phyloP scores from a whole-genome alignment of 2,113 vertebrate species.

The Plectropomus leopardus region DNA sequence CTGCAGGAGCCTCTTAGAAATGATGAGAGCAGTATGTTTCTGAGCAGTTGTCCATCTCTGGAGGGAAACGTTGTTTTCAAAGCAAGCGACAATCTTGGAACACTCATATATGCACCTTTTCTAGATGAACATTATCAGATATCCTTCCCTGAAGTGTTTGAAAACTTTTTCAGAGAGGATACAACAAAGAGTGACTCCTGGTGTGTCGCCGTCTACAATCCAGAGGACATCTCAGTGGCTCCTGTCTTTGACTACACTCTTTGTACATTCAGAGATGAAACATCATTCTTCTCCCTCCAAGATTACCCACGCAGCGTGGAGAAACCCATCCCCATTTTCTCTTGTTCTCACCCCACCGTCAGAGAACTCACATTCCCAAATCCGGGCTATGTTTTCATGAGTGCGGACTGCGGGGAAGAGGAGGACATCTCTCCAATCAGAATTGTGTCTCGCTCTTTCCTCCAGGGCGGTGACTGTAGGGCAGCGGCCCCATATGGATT shows the following conservation, averaged over 20 bases:
- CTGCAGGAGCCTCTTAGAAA: not conserved
- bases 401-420: constrained; percentile 50
- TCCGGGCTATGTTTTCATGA: constrained; percentile 84
- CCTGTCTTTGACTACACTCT: constrained; percentile 88
- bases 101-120: constrained; percentile 31
- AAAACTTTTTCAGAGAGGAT: constrained; percentile 53
- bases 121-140: constrained; percentile 50
- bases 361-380: constrained; percentile 86
- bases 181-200: constrained; percentile 15
- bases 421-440: constrained; percentile 55
- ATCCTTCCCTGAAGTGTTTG: constrained; percentile 68
- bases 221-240: constrained; percentile 75
- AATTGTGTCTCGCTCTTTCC: constrained; percentile 48
- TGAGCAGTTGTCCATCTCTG: constrained; percentile 20
- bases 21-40: constrained; percentile 25
- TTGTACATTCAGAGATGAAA: constrained; percentile 70
- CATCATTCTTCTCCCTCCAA: constrained; percentile 49
- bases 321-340: constrained; percentile 81
- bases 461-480: not conserved
- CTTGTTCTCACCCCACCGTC: constrained; percentile 67
- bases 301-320: constrained; percentile 5
- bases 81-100: constrained; percentile 22
- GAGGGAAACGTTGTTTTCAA: constrained; percentile 18
- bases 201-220: constrained; percentile 33
- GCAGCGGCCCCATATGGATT: constrained; percentile 70